A percentile compares a stretch with the other conserved stretches of the same genome.
Conservation (phyloP, 2,113 vertebrate species). For the Callorhinus ursinus region DNA sequence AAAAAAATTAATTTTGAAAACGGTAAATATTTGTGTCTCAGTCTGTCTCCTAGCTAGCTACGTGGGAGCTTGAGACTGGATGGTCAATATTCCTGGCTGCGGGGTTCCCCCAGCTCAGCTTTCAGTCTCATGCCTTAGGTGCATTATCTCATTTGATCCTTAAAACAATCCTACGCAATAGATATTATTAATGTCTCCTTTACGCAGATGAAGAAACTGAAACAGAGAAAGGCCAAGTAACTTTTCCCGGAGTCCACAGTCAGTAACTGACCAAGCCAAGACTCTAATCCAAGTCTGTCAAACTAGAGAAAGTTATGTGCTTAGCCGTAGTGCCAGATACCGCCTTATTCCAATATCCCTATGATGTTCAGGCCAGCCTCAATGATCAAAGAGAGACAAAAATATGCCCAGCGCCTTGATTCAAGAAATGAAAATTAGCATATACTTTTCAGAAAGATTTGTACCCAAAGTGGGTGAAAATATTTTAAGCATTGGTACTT, state of each 20-base stretch:
- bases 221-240: background rate
- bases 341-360: conserved; percentile 10
- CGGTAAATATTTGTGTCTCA: conserved; percentile 5
- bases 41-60: conserved; percentile 7
- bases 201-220: conserved; percentile 41
- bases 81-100: background rate
- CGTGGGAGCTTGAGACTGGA: background rate
- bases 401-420: background rate
- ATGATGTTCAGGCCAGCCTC: background rate
- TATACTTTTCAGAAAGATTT: conserved; percentile 49
- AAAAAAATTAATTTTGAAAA: background rate
- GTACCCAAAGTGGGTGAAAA: conserved; percentile 26
- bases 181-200: background rate
- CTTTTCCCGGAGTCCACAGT: background rate
- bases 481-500: conserved; percentile 50
- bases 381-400: conserved; percentile 31
- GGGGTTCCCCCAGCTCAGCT: background rate
- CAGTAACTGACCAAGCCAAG: conserved; percentile 13
- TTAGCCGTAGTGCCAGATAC: background rate
- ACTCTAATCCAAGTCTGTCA: background rate
- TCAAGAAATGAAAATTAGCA: conserved; percentile 37
- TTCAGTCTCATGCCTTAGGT: conserved; percentile 4
- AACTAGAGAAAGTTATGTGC: background rate
- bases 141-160: background rate
- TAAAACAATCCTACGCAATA: background rate